Evolutionary conservation across 2,113 vertebrate species (phyloP).

Genomic region (Panthera leo): DNA sequence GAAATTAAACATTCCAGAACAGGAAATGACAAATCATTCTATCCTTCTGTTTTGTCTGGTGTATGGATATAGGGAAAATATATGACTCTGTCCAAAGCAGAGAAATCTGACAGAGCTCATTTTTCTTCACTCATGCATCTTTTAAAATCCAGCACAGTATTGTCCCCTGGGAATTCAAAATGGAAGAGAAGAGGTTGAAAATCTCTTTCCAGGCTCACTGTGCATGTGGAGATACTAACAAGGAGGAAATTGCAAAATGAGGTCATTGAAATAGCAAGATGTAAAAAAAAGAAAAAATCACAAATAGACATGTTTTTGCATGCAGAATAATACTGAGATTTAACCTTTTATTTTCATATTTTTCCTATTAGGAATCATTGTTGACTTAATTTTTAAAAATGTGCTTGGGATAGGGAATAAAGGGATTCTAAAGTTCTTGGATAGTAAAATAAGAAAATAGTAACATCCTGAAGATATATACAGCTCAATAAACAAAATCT

Average conservation of each 20-base stretch:
- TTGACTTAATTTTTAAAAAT: not conserved
- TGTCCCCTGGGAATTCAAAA: slow-evolving; percentile 48
- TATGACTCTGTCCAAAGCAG: slow-evolving; percentile 57
- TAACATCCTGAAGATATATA: not conserved
- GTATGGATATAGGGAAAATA: slow-evolving; percentile 42
- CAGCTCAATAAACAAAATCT: not conserved
- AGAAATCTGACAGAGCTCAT: slow-evolving; percentile 46
- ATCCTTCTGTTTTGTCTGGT: slow-evolving; percentile 51
- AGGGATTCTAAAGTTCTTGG: not conserved
- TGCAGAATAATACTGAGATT: not conserved
- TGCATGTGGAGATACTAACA: not conserved
- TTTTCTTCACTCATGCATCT: slow-evolving; percentile 59
- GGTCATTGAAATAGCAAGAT: not conserved
- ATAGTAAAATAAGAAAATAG: slow-evolving; percentile 1
- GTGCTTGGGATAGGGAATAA: not conserved
- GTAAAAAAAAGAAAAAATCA: not conserved
- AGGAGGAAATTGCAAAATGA: not conserved
- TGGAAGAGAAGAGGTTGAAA: not conserved
- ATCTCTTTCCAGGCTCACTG: not conserved
- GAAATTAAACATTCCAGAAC: slow-evolving; percentile 60
- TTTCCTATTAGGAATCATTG: not conserved
- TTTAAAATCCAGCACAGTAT: slow-evolving; percentile 54
- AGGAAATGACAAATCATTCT: slow-evolving; percentile 54
- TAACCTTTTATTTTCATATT: not conserved
- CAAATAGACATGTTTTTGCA: not conserved